Base-by-base conservation (phyloP, 2,797 vertebrate species). In the Scarus forsteni region DNA sequence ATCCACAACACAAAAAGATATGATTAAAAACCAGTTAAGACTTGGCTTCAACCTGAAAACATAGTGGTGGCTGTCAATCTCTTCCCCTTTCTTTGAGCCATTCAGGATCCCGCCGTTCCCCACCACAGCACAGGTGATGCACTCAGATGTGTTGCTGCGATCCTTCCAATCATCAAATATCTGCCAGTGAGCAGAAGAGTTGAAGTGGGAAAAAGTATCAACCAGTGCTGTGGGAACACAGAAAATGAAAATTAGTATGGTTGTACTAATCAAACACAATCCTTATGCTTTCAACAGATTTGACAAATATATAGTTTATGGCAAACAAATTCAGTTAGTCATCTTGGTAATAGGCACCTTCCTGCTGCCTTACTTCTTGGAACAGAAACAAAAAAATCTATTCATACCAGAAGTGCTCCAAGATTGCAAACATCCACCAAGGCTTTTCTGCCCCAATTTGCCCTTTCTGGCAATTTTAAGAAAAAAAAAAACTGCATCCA, bases 21-120 rank as follows among this genome's bases (percentile, higher is more conserved):
- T 39, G 38, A 3, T 3, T 3, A 27, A 16, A 52, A 34, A 12
- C 42, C 3, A 48, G 46, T 48, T n/a, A 1, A 9, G 38, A 11
- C 34, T 16, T 42, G 7, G 57, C 1, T 1, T 15, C 9, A 73
- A 96, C 95, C 95, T 94, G 90, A 96, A 96, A 35, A 96, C 90
- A 3, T 96, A 96, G 80, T 96, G 87, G 3, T 96, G 95, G 0
- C 56, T 0, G 73, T 96, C 94, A 3, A 96, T 96, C 84, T 96
- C 94, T 10, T 15, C 8, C 18, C 95, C 95, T 75, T 86, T 93
- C 27, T 69, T 52, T 0, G 95, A 96, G 3, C 77, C 86, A 7
- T 88, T 94, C 65, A 96, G 86, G 5, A 96, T 96, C 3, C 95
- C 95, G 0, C 94, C 95, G 10, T 95, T 96, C 1, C 95, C 95